Evolutionary conservation across 1,140 invertebrate genomes (phyloP).

Genomic region (Drosophila erecta): DNA sequence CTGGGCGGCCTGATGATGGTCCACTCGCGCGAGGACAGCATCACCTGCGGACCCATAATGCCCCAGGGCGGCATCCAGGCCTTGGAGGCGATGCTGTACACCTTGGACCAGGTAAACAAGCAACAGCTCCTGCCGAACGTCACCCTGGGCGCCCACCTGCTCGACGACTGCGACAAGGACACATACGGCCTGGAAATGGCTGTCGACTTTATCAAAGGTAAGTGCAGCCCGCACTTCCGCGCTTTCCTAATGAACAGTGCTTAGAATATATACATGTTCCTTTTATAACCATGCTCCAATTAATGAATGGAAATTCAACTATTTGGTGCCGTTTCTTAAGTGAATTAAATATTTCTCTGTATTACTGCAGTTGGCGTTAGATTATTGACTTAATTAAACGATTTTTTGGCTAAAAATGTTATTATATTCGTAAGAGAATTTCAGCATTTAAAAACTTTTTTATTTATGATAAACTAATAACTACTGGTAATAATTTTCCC

Average conservation of each 20-base stretch:
- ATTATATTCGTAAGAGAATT: no score
- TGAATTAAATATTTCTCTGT: no score
- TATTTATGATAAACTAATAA: no score
- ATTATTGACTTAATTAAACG: no score
- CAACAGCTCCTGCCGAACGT: conserved; percentile 89
- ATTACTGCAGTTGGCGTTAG: no score
- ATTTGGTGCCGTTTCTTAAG: no score
- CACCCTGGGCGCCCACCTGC: conserved; percentile 93
- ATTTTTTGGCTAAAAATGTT: no score
- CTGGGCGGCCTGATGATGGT: conserved; percentile 98
- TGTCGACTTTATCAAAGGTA: conserved; percentile 98
- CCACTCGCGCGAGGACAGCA: conserved; percentile 93
- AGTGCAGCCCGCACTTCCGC: conserved; percentile 64
- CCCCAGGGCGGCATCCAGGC: conserved; percentile 97
- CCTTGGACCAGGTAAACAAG: conserved; percentile 93
- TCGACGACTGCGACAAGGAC: conserved; percentile 98
- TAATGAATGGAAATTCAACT: no score
- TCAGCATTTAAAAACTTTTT: no score
- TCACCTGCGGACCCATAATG: conserved; percentile 96
- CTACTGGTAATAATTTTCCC: no score
- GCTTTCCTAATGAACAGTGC: not conserved
- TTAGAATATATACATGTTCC: not conserved
- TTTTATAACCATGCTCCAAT: not conserved
- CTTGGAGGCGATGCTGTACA: conserved; percentile 96
- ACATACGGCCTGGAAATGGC: conserved; percentile 98